A percentile compares a stretch with the other conserved stretches of the same genome.
Conservation (phyloP, 23 tunicate genomes). For the Aplidium turbinatum region DNA sequence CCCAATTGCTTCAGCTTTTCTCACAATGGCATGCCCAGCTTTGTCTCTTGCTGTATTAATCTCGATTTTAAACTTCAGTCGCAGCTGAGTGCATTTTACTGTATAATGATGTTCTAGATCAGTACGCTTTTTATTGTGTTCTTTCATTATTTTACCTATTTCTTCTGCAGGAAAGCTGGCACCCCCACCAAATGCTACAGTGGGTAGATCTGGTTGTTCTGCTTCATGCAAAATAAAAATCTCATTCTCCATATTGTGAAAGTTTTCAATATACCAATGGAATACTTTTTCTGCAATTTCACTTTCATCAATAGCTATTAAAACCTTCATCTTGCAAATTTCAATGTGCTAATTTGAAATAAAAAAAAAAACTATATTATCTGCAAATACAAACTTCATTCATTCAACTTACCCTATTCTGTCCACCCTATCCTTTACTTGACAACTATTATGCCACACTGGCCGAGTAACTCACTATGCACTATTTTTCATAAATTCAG, state of each 20-base stretch:
- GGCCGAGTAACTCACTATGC: too few relatives aligned
- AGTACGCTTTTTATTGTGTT: conserved; percentile 28
- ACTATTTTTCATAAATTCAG: too few relatives aligned
- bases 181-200: conserved; percentile 33
- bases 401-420: too few relatives aligned
- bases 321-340: conserved; percentile 66
- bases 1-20: conserved; percentile 32
- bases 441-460: too few relatives aligned
- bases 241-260: conserved; percentile 53
- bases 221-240: conserved; percentile 31
- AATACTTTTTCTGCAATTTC: conserved; percentile 56
- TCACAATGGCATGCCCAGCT: conserved; percentile 43
- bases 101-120: conserved; percentile 27
- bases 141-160: conserved; percentile 27
- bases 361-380: too few relatives aligned
- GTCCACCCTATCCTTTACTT: too few relatives aligned
- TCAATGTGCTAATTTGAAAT: too few relatives aligned
- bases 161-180: conserved; percentile 37
- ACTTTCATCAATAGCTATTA: conserved; percentile 78
- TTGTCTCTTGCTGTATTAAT: conserved; percentile 12
- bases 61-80: conserved; percentile 4
- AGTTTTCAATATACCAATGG: conserved; percentile 44
- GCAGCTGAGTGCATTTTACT: background rate
- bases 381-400: too few relatives aligned
- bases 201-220: conserved; percentile 57